These are phyloP conservation scores for Melanostoma scalare DNA, from an alignment of 2,888 invertebrate genomes.

Conservation along the genomic window DNA sequence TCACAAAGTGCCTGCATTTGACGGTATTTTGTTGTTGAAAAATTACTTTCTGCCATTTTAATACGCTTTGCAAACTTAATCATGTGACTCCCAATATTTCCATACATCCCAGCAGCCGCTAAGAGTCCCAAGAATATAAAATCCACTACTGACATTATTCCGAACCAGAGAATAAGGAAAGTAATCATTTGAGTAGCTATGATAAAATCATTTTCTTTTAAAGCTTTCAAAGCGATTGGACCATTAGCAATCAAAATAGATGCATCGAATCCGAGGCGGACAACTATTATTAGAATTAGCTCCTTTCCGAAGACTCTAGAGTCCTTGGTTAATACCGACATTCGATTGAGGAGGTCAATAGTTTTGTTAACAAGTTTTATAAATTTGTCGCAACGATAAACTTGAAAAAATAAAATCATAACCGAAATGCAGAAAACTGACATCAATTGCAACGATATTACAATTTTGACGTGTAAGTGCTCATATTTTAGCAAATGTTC, in stretches of 20 bases:
- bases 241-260: background rate
- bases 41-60: background rate
- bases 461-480: background rate
- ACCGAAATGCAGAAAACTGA: background rate
- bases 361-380: constrained; percentile 19
- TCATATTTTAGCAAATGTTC: background rate
- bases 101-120: constrained; percentile 37
- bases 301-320: constrained; percentile 27
- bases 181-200: background rate
- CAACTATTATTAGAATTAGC: constrained; percentile 6
- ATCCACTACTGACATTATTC: constrained; percentile 34
- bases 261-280: background rate
- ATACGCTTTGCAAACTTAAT: constrained; percentile 16
- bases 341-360: constrained; percentile 20
- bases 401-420: constrained; percentile 17
- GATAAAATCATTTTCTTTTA: background rate
- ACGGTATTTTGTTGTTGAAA: constrained; percentile 70
- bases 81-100: constrained; percentile 46
- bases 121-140: constrained; percentile 37
- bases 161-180: constrained; percentile 39
- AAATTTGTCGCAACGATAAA: constrained; percentile 11
- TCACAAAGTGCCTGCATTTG: constrained; percentile 77
- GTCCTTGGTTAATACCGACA: constrained; percentile 14
- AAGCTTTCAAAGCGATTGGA: background rate
- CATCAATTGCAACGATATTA: background rate